Percentiles rank a stretch among this genome's conserved stretches.
Evolutionary conservation across 2,888 invertebrate species (phyloP).

Genomic region (Drosophila subsilvestris): DNA sequence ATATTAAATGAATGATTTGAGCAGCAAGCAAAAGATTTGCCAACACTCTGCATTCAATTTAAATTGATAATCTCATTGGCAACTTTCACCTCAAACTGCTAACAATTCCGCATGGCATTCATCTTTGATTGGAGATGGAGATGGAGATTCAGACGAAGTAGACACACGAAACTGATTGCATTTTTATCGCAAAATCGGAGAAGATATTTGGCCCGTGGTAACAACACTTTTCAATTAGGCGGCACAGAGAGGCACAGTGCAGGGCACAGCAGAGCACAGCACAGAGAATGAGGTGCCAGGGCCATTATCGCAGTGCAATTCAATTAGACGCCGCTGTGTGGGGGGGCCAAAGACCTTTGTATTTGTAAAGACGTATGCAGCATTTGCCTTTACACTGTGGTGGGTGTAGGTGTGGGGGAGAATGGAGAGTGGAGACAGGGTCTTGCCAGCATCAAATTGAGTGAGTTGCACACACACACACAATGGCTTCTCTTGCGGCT

Average conservation of each 20-base stretch:
- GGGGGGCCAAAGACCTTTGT: constrained; percentile 27
- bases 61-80: constrained; percentile 31
- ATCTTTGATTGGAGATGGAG: constrained; percentile 3
- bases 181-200: constrained; percentile 31
- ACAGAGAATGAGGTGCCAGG: constrained; percentile 14
- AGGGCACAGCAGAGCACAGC: neutral
- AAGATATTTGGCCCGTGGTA: constrained; percentile 2
- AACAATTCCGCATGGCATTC: constrained; percentile 26
- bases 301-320: constrained; percentile 68
- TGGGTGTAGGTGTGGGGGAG: constrained; percentile 3
- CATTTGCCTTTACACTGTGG: constrained; percentile 4
- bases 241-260: constrained; percentile 1
- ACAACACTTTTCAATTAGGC: constrained; percentile 65
- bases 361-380: constrained; percentile 33
- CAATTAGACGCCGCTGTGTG: constrained; percentile 60
- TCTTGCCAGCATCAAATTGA: constrained; percentile 68
- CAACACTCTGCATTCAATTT: neutral
- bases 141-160: neutral
- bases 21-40: constrained; percentile 12
- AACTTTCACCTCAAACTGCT: neutral
- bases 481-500: constrained; percentile 4
- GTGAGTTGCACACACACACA: constrained; percentile 60
- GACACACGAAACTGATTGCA: constrained; percentile 27
- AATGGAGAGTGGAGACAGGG: neutral
- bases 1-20: constrained; percentile 37